Base-by-base conservation (phyloP, 2,888 invertebrate species). In the Athetis lepigone region DNA sequence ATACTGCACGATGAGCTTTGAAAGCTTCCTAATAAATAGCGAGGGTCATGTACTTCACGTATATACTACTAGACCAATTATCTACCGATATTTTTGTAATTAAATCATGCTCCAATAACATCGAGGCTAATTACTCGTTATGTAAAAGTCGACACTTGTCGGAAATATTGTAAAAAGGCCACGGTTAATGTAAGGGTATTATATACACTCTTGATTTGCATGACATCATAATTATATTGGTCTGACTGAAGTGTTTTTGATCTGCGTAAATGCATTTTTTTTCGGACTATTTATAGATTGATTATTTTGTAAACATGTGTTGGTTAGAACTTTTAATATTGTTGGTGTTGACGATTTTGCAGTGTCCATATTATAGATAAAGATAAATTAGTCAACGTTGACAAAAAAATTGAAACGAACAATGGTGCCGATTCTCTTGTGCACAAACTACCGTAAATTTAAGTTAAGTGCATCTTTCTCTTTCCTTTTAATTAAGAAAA, bases 141-240 rank as follows among this genome's bases (percentile, higher is more conserved):
- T 52, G 56, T 72, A 72, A 76, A 73, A 71, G 66, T 75, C 64
- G 56, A 58, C 52, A 65, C 57, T 49, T 21, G 72, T 77, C 81
- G 70, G 74, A 80, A 78, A 70, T 73, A 49, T 59, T 23, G 16
- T 42, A 46, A 46, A 69, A 82, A 80, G 80, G 78, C 77, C 82
- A 64, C 42, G 52, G 50, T 55, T 56, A 63, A 64, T 61, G 25
- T 70, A 52, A 63, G 52, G 45, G 64, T 49, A 51, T 43, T 39
- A 56, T 27, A 25, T 43, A 39, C 7, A 21, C 2, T 19, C n/a
- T n/a, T n/a, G n/a, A 47, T 57, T 37, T 27, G 25, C n/a, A 61
- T 74, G 60, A 70, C 45, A 33, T 75, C 45, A 73, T 47, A 11
- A 3, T n/a, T n/a, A n/a, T n/a, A 6, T 40, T 29, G 40, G 36